These are phyloP conservation scores for Rhopilema esculentum DNA, from an alignment of 30 jellyfish, hydroid and myxozoan genomes.

Conservation along the genomic window DNA sequence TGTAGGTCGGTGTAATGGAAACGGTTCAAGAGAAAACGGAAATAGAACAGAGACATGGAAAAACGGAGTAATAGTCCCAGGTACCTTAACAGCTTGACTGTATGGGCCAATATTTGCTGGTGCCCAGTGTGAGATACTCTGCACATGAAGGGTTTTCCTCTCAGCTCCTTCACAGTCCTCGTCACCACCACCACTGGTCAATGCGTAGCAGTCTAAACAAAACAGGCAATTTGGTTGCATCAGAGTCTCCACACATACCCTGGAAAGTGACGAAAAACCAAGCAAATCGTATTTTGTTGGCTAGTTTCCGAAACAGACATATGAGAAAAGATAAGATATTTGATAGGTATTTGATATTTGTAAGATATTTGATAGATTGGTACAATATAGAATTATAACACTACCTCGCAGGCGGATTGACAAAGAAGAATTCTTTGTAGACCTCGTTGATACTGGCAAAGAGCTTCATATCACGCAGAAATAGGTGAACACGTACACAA, in stretches of 20 bases:
- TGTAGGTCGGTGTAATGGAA: too few species aligned
- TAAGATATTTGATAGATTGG: too few species aligned
- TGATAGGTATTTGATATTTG: too few species aligned
- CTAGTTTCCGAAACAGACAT: too few species aligned
- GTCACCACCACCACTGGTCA: neutral
- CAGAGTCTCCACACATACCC: slow-evolving; percentile 68
- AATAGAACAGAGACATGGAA: too few species aligned
- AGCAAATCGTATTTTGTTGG: neutral
- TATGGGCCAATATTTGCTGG: slow-evolving; percentile 99
- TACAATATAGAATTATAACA: too few species aligned
- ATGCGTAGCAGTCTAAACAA: slow-evolving; percentile 60
- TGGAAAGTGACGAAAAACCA: slow-evolving; percentile 29
- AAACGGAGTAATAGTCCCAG: too few species aligned
- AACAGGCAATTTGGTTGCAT: slow-evolving; percentile 32
- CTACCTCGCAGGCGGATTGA: slow-evolving; percentile 89
- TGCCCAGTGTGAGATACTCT: slow-evolving; percentile 93
- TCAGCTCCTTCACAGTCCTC: slow-evolving; percentile 11
- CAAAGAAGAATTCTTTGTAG: slow-evolving; percentile 56
- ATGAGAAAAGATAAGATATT: too few species aligned
- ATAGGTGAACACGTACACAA: slow-evolving; percentile 66
- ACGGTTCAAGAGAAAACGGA: too few species aligned
- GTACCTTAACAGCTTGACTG: slow-evolving; percentile 93
- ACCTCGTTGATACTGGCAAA: slow-evolving; percentile 66
- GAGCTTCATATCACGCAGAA: slow-evolving; percentile 58
- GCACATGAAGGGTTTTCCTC: slow-evolving; percentile 75